A percentile compares a stretch with the other conserved stretches of the same genome.
phyloP scores from a whole-genome alignment of 2,888 invertebrate species.

The Ophion slaviceki region DNA sequence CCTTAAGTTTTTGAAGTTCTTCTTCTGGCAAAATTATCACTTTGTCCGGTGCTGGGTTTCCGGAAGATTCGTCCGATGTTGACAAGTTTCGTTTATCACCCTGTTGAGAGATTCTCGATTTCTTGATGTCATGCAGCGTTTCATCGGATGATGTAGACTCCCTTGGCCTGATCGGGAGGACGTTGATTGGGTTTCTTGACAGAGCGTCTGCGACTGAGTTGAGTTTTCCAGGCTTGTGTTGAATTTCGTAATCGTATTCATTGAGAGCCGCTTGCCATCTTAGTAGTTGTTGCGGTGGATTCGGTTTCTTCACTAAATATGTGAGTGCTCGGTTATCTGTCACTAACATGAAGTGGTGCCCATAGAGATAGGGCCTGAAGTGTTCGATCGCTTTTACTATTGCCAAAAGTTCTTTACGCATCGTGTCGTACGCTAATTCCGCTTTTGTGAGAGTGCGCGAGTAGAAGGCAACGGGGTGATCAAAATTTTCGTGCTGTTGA shows the following conservation, averaged over 20 bases:
- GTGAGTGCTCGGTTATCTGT: slow-evolving; percentile 51
- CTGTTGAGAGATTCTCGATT: neutral
- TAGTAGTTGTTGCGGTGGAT: slow-evolving; percentile 44
- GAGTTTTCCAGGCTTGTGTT: slow-evolving; percentile 42
- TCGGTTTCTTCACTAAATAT: slow-evolving; percentile 45
- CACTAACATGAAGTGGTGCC: slow-evolving; percentile 37
- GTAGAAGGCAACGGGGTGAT: too few relatives aligned
- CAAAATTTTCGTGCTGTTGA: too few relatives aligned
- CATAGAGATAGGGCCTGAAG: slow-evolving; percentile 56
- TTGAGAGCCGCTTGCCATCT: slow-evolving; percentile 45
- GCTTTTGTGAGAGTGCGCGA: too few relatives aligned
- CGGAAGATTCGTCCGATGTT: neutral
- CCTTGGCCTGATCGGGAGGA: neutral
- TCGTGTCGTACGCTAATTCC: slow-evolving; percentile 62
- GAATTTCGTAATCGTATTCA: slow-evolving; percentile 43
- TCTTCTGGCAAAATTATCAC: neutral
- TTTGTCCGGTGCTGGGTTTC: slow-evolving; percentile 8
- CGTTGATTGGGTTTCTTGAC: neutral
- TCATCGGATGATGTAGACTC: neutral
- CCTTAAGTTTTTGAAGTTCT: neutral
- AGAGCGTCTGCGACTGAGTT: slow-evolving; percentile 42
- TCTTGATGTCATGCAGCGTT: neutral
- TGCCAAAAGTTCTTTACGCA: slow-evolving; percentile 76
- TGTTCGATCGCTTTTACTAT: slow-evolving; percentile 49
- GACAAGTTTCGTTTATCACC: neutral